Evolutionary conservation across 2,113 vertebrate species (phyloP), one percentile per base, ranked within the genome.

Genomic region (Periophthalmodon schlosseri): DNA sequence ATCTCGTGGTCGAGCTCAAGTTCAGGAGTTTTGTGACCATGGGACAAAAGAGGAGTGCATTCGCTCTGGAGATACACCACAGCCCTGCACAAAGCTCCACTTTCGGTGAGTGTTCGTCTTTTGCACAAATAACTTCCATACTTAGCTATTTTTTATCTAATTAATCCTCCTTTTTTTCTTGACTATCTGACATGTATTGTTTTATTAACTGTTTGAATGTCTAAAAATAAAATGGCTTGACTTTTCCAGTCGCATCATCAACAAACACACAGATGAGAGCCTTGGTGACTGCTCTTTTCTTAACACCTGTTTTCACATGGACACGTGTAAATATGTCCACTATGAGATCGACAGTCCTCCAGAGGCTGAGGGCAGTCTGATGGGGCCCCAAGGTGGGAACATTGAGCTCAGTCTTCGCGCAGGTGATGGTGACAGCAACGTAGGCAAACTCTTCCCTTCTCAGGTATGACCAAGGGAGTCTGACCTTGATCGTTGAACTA

Each of bases 241-340:
- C 34, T 44, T 2, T 56, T 1, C 23, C 82, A 97, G 96, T 54
- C 95, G 96, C 74, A 97, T 98, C 88, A 97, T 97, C 88, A 96
- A 97, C 91, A 96, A 96, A 79, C 96, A 97, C 90, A 98, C 96
- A 0, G 96, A 97, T 50, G 96, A 98, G 76, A 96, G 95, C 74
- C 92, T 98, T 10, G 96, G 96, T 12, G 96, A 97, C 87, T 98
- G 96, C 87, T 97, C 96, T 77, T 98, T 98, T 89, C 94, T 98
- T 72, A 98, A 98, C 89, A 98, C 96, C 0, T 98, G 96, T 72
- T 98, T 98, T 92, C 96, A 97, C 87, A 97, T 98, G 96, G 96
- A 98, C 88, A 97, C 95, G 74, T 98, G 96, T 87, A 98, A 98
- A 73, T 98, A 97, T 61, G 96, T 97, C 79, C 96, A 97, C 88